These are phyloP conservation scores for Polymixis lichenea DNA, from an alignment of 2,888 invertebrate species.

Conservation along the genomic window DNA sequence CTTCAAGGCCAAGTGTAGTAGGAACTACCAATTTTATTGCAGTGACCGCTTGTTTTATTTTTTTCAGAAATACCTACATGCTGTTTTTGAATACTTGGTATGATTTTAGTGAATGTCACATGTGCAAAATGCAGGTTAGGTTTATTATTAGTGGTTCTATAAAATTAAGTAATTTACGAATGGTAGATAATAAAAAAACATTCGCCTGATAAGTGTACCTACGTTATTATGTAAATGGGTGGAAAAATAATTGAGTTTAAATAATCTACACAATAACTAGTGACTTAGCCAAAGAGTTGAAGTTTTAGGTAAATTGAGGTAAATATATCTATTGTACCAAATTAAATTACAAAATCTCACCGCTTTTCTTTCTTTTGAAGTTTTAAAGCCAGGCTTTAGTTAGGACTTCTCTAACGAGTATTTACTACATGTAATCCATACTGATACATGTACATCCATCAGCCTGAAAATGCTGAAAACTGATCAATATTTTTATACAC, in stretches of 20 bases:
- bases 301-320: not conserved
- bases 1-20: slow-evolving; percentile 11
- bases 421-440: no score
- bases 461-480: no score
- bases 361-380: not conserved
- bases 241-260: not conserved
- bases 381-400: not conserved
- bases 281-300: not conserved
- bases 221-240: not conserved
- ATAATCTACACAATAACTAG: not conserved
- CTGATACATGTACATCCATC: no score
- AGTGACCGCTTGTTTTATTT: not conserved
- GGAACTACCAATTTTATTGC: not conserved
- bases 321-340: not conserved
- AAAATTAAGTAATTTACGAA: not conserved
- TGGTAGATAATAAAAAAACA: not conserved
- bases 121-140: not conserved
- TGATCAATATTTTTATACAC: no score
- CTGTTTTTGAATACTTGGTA: slow-evolving; percentile 11
- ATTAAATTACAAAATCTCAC: not conserved
- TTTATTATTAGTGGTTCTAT: not conserved
- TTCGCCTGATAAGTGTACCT: not conserved
- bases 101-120: slow-evolving; percentile 15
- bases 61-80: not conserved
- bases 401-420: not conserved